These are phyloP conservation scores for Metacarcinus magister DNA, from an alignment of 2,888 invertebrate genomes.

Conservation along the genomic window DNA sequence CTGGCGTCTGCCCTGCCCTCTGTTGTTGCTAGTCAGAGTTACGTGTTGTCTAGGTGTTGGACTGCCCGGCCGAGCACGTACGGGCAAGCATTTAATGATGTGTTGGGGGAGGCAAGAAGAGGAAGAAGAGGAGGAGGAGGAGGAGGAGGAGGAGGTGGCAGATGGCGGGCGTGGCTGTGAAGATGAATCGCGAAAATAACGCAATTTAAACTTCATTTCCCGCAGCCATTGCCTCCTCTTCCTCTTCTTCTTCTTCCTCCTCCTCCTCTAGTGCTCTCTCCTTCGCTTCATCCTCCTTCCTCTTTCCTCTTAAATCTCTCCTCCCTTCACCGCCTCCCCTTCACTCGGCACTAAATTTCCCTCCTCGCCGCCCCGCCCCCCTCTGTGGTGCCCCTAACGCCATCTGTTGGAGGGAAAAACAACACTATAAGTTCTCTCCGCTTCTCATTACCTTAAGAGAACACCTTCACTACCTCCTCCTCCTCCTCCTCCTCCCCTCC, in stretches of 20 bases:
- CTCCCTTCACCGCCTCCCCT: neutral
- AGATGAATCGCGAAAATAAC: slow-evolving; percentile 73
- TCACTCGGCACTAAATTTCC: too few species aligned
- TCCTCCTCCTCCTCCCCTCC: neutral
- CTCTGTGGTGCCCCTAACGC: too few species aligned
- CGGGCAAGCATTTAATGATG: too few species aligned
- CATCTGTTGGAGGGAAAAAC: too few species aligned
- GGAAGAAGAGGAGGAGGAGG: neutral
- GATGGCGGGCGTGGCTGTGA: neutral
- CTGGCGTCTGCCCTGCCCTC: too few species aligned
- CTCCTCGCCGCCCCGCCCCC: too few species aligned
- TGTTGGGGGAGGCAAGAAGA: neutral
- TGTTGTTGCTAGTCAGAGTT: too few species aligned
- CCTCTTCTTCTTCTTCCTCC: too few species aligned
- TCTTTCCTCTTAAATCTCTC: neutral
- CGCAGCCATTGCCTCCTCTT: slow-evolving; percentile 61
- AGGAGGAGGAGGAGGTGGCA: slow-evolving; percentile 10
- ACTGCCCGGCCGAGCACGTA: too few species aligned
- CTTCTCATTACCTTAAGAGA: neutral
- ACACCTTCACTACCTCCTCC: neutral
- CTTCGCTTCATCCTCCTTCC: neutral
- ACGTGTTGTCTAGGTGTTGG: too few species aligned
- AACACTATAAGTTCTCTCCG: too few species aligned
- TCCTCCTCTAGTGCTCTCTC: neutral
- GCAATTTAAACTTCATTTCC: slow-evolving; percentile 79